Evolutionary conservation across 1,140 invertebrate genomes (phyloP), one percentile per base, ranked within the genome.

Genomic region (Centruroides sculpturatus): DNA sequence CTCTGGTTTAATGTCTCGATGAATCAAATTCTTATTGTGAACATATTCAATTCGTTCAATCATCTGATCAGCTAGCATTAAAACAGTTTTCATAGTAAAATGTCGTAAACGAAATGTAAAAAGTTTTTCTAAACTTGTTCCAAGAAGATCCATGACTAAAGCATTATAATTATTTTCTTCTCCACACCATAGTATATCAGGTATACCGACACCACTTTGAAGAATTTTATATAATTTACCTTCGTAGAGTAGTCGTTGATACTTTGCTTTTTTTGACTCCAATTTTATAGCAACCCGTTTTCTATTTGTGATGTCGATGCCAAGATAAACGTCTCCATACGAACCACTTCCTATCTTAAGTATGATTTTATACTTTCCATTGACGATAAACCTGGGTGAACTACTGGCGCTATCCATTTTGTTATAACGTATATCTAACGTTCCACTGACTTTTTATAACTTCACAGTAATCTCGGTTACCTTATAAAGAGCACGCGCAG

Each of bases 1-100:
- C 23, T 66, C 64, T 3, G 64, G 64, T 56, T 66, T 66, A 5
- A 64, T 56, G 47, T 66, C 64, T 5, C 61, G 57, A 55, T 70
- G 69, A 8, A 69, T 60, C 13, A 67, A 59, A 47, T 60, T 64
- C 8, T 56, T 36, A 12, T 10, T 12, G 41, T 66, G 64, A 53
- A 61, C n/a, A n/a, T n/a, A n/a, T n/a, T n/a, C n/a, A n/a, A n/a
- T n/a, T n/a, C n/a, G n/a, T n/a, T n/a, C n/a, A n/a, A 53, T 23
- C 51, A 53, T 53, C 7, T 53, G 51, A 53, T 53, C 51, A 4
- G 51, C 51, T 34, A 53, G 51, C 51, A 53, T 53, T 6, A 53
- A 35, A 3, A 53, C 51, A 4, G 13, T 34, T 7, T 53, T 53
- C 6, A 53, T 4, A 53, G 13, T 53, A 6, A 53, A 53, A 23